phyloP scores from a whole-genome alignment of 2,797 vertebrate genomes.

The Pipistrellus pygmaeus region DNA sequence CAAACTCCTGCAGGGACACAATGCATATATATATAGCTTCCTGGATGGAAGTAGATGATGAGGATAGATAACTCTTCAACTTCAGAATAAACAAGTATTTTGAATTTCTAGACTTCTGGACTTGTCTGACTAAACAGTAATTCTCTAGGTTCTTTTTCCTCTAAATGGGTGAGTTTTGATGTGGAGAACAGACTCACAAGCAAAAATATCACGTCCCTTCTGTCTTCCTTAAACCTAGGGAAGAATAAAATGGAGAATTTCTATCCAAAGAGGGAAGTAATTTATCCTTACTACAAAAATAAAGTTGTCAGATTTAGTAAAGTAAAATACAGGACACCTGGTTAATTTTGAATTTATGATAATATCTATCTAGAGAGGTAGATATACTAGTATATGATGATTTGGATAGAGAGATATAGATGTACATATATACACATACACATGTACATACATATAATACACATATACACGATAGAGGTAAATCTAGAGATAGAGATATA shows the following conservation, averaged over 20 bases:
- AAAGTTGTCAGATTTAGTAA: slow-evolving; percentile 12
- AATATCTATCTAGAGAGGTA: not conserved
- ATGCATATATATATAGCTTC: not conserved
- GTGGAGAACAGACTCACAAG: not conserved
- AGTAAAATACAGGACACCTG: not conserved
- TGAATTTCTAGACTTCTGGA: not conserved
- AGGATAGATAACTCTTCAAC: not conserved
- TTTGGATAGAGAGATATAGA: not conserved
- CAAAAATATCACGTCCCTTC: not conserved
- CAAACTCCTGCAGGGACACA: no score
- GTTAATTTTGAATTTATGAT: slow-evolving; percentile 50
- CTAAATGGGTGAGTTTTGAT: not conserved
- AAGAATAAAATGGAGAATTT: slow-evolving; percentile 36
- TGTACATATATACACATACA: not conserved
- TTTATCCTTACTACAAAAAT: not conserved
- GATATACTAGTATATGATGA: not conserved
- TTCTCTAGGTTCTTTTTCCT: not conserved
- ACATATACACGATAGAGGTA: not conserved
- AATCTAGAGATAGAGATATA: not conserved
- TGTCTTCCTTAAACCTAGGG: not conserved
- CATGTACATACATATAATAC: not conserved
- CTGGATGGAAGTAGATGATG: not conserved
- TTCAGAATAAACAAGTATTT: not conserved
- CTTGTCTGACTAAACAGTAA: not conserved
- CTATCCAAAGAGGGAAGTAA: not conserved